Base-by-base conservation (phyloP, 2,888 invertebrate species). In the Andrena dorsata region DNA sequence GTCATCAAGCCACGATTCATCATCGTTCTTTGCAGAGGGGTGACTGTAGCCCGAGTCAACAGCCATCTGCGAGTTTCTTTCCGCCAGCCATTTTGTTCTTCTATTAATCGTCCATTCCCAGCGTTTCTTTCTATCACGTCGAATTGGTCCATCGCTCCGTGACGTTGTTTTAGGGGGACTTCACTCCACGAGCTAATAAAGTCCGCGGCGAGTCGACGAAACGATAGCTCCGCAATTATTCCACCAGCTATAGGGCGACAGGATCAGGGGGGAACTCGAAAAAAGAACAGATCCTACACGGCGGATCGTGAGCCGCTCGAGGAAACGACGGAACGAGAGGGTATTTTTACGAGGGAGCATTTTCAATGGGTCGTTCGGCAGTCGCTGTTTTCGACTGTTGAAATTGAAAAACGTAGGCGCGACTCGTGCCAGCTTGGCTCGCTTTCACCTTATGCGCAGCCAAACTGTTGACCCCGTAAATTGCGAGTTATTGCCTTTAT, bases 1-100 rank as follows among this genome's bases (percentile, higher is more conserved):
- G 76, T 91, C 91, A 90, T 92, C 90, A 90, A 86, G 78, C 85
- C 60, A 80, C 90, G 86, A 91, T 92, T 92, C 90, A 89, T 92
- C 91, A 90, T 90, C 81, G 87, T 91, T 90, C 89, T 90, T 90
- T 77, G 78, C 66, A 56, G 51, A 61, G 4, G 28, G 41, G 69
- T 72, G 82, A 80, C 83, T 80, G 35, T 61, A 68, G 76, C 69
- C 69, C 61, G 61, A 80, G 84, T 76, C 78, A 51, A 69, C 79
- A 53, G 23, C 66, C 66, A 51, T 66, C 66, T 32, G 65, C 30
- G 69, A 58, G 70, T 78, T 79, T 68, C 63, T 72, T 74, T 73
- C 63, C 79, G 13, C 41, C 80, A 70, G 68, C 58, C 56, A 47
- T 58, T 28, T 20, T 58, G n/a, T 35, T 26, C 23, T 64, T 61